These are phyloP conservation scores for Axis porcinus DNA, from an alignment of 2,113 vertebrate species.

Conservation along the genomic window DNA sequence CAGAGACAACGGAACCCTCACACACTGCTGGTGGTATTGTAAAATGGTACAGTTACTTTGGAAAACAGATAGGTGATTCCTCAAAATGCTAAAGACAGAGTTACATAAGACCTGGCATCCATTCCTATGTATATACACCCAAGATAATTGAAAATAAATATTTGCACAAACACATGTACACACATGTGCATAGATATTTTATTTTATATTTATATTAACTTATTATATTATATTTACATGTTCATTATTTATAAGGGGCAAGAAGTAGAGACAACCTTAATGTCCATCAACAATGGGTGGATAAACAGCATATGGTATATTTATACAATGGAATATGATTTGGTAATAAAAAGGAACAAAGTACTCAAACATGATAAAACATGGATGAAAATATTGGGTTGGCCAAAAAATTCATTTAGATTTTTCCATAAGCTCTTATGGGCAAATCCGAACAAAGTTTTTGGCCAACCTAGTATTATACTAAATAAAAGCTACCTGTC, in stretches of 20 bases:
- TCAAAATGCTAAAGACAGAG: not conserved
- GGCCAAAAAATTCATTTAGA: not conserved
- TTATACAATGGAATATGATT: not conserved
- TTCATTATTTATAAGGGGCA: not conserved
- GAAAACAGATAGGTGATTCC: not conserved
- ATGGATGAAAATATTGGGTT: not conserved
- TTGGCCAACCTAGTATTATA: not conserved
- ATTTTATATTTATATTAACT: not conserved
- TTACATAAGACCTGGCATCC: not conserved
- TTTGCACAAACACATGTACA: not conserved
- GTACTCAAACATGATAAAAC: accelerated
- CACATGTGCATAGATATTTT: not conserved
- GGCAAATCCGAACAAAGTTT: not conserved
- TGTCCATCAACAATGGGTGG: not conserved
- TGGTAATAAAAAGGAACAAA: not conserved
- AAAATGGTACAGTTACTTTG: not conserved
- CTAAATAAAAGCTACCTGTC: not conserved
- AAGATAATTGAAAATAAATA: not conserved
- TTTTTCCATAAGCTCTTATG: not conserved
- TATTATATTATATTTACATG: not conserved
- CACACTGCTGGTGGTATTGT: not conserved
- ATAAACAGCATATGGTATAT: not conserved
- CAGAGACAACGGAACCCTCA: not conserved
- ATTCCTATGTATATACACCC: not conserved
- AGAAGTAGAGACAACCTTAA: not conserved